phyloP scores from a whole-genome alignment of 1,140 invertebrate genomes.

The Trichogramma pretiosum region DNA sequence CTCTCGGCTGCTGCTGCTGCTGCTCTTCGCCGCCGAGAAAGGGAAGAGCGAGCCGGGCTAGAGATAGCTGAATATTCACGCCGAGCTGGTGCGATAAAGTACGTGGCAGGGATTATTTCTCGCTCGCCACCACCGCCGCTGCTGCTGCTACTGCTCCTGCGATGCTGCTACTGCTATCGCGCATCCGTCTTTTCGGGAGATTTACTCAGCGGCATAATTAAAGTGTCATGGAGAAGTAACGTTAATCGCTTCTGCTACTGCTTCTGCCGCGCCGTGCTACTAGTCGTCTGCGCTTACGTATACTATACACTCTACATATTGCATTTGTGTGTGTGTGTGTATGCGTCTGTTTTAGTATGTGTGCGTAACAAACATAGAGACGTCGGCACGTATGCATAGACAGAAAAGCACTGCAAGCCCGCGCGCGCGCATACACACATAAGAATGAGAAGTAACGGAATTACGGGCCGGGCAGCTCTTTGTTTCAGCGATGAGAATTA shows the following conservation, averaged over 20 bases:
- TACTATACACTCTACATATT: too few relatives aligned
- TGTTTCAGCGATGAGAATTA: slow-evolving; percentile 43
- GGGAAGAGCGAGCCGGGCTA: slow-evolving; percentile 7
- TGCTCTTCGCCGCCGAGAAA: too few relatives aligned
- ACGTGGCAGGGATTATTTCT: slow-evolving; percentile 18
- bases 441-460: slow-evolving; percentile 39
- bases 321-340: too few relatives aligned
- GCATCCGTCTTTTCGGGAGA: slow-evolving; percentile 29
- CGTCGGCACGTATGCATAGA: too few relatives aligned
- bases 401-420: neutral
- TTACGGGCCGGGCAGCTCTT: slow-evolving; percentile 33
- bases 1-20: too few relatives aligned
- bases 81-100: too few relatives aligned
- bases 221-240: slow-evolving; percentile 40
- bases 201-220: slow-evolving; percentile 42
- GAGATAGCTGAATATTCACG: too few relatives aligned
- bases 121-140: slow-evolving; percentile 8
- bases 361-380: too few relatives aligned
- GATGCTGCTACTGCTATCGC: slow-evolving; percentile 10
- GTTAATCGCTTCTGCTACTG: slow-evolving; percentile 39
- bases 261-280: too few relatives aligned
- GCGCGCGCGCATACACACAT: slow-evolving; percentile 17
- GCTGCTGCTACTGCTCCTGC: neutral
- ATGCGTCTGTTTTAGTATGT: too few relatives aligned
- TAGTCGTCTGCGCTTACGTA: too few relatives aligned